Evolutionary conservation across 2,113 vertebrate genomes (phyloP).

Genomic region (Pongo pygmaeus): DNA sequence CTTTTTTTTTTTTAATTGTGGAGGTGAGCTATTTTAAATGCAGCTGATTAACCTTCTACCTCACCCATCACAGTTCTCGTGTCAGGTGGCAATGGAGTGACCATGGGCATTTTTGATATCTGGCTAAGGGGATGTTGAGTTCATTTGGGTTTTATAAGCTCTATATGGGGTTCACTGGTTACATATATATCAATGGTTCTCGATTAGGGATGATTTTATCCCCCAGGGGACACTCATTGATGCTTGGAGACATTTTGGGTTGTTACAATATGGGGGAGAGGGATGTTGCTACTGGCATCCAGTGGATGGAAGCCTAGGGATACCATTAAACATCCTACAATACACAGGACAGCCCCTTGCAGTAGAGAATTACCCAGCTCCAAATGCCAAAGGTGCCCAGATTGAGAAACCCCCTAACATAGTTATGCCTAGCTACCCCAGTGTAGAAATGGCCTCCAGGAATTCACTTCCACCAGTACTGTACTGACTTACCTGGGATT

Average conservation of each 20-base stretch:
- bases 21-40: neutral
- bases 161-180: neutral
- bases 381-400: neutral
- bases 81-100: neutral
- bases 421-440: neutral
- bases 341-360: neutral
- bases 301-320: neutral
- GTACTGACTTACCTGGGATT: neutral
- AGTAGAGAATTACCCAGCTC: neutral
- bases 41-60: neutral
- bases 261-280: neutral
- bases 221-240: neutral
- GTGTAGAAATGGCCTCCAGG: neutral
- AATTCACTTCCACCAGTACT: neutral
- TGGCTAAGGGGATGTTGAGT: neutral
- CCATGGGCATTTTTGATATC: neutral
- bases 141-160: neutral
- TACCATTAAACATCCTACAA: neutral
- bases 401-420: neutral
- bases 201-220: too few species aligned
- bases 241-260: neutral
- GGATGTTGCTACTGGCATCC: neutral
- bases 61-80: fast-evolving
- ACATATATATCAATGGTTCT: neutral
- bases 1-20: neutral